Evolutionary conservation across 2,113 vertebrate species (phyloP), one percentile per base, ranked within the genome.

Genomic region (Rhynchomys soricoides): DNA sequence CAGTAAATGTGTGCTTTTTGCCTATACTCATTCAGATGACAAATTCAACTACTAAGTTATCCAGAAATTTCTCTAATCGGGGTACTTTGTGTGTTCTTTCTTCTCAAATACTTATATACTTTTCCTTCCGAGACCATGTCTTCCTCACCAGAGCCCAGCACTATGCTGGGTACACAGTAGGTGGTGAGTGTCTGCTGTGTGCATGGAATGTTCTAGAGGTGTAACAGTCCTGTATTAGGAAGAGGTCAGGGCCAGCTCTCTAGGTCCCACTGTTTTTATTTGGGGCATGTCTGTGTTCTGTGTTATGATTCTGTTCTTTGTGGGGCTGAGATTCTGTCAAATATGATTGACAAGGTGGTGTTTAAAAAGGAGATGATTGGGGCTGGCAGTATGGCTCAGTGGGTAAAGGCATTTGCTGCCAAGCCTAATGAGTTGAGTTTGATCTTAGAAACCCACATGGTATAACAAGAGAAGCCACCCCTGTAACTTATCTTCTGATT

Each of bases 291-390:
- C 55, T 73, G 22, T 93, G 16, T 82, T 94, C 83, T 68, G 66
- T 68, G 66, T 68, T 34, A 15, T 34, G 59, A 24, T 68, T 68
- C 66, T 92, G 52, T n/a, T 82, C 19, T 90, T 92, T 24, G 3
- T 90, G 52, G 50, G 75, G 9, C 89, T 92, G 43, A 87, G 78
- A 78, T 94, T 95, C 85, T 90, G 9, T 90, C 64, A 92, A 89
- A 81, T 70, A 24, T n/a, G 55, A 34, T 74, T 86, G 45, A 75
- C 73, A 75, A 48, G 50, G 12, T 77, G 12, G 15, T 2, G 3
- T 45, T 48, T 48, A 24, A 77, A 77, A 29, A 5, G 71, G 37
- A 3, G 21, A 2, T 74, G 78, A 85, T 68, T 37, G 73, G 43
- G 52, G 17, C 0, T 77, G 12, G 11, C 22, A 48, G 24, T 26